Evolutionary conservation across 1,140 invertebrate species (phyloP).

Genomic region (Phymastichus coffea): DNA sequence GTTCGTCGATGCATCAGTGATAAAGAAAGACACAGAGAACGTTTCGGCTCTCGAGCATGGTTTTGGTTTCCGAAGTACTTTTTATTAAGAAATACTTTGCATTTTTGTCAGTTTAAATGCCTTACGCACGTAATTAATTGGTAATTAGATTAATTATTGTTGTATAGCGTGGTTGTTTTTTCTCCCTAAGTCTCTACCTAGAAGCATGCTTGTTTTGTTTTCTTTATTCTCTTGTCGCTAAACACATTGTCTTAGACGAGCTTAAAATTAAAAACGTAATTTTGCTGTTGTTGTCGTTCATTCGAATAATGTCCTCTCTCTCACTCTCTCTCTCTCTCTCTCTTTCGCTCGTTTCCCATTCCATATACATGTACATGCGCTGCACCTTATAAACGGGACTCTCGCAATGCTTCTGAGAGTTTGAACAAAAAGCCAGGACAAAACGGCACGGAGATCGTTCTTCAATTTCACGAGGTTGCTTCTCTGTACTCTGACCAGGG

Average conservation of each 20-base stretch:
- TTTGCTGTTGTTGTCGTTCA: slow-evolving; percentile 13
- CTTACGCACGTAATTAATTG: slow-evolving; percentile 55
- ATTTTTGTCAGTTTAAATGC: slow-evolving; percentile 53
- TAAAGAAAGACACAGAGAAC: background rate
- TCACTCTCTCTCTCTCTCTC: background rate
- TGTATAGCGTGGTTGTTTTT: slow-evolving; percentile 48
- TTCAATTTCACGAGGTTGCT: background rate
- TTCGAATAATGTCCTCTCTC: too few relatives aligned
- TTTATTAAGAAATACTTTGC: slow-evolving; percentile 60
- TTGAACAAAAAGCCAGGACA: too few relatives aligned
- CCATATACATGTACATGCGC: background rate
- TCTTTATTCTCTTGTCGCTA: slow-evolving; percentile 37
- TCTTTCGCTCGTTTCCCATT: background rate
- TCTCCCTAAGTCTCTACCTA: slow-evolving; percentile 52
- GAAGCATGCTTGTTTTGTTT: slow-evolving; percentile 47
- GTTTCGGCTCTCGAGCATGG: background rate
- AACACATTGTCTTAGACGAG: slow-evolving; percentile 50
- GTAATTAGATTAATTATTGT: slow-evolving; percentile 58
- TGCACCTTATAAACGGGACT: background rate
- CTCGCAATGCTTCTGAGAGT: background rate
- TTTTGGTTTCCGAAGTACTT: slow-evolving; percentile 53
- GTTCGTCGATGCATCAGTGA: background rate
- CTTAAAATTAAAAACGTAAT: slow-evolving; percentile 28
- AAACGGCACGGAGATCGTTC: slow-evolving; percentile 25
- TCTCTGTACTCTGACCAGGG: slow-evolving; percentile 17